Evolutionary conservation across 1,140 invertebrate genomes (phyloP), one percentile per base, ranked within the genome.

Genomic region (Zaprionus nigranus): DNA sequence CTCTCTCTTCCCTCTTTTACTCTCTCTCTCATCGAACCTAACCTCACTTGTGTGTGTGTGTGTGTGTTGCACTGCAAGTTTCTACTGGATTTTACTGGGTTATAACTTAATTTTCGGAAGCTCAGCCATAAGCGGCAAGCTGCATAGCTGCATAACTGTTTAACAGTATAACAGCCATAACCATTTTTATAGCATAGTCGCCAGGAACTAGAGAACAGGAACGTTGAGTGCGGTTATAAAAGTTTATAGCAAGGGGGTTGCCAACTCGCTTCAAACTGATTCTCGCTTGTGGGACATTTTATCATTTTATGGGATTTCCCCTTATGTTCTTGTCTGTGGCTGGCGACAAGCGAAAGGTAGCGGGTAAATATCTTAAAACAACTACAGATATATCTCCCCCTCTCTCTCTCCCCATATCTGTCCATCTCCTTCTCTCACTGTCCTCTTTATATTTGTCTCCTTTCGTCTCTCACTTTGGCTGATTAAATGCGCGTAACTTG

Each of bases 401-500:
- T 62, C 17, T 4, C 49, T 17, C 6, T 26, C 1, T 22, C 20
- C 1, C 49, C n/a, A n/a, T n/a, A n/a, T n/a, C n/a, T n/a, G n/a
- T n/a, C n/a, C n/a, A n/a, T n/a, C n/a, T 36, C 17, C 51, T 20
- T 13, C 40, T 20, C 24, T 30, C 12, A 22, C 15, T 7, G 6
- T 7, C 28, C 28, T 9, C 7, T 30, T 1, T 28, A 2, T 26
- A 20, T 53, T 9, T n/a, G 7, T 26, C 49, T 26, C 7, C n/a
- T 9, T 36, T 17, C 26, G 20, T 36, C 7, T 36, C 49, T 20
- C 24, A 28, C 51, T 34, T 24, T 51, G 20, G 43, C 13, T 57
- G 34, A 62, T 62, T 62, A 40, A 70, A 62, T 43, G 53, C 26
- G 17, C 51, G 36, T 65, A 56, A 65, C 51, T 57, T 22, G 17